These are phyloP conservation scores for Paracyprichromis sp. DNA, from an alignment of 2,113 vertebrate genomes.

Conservation along the genomic window DNA sequence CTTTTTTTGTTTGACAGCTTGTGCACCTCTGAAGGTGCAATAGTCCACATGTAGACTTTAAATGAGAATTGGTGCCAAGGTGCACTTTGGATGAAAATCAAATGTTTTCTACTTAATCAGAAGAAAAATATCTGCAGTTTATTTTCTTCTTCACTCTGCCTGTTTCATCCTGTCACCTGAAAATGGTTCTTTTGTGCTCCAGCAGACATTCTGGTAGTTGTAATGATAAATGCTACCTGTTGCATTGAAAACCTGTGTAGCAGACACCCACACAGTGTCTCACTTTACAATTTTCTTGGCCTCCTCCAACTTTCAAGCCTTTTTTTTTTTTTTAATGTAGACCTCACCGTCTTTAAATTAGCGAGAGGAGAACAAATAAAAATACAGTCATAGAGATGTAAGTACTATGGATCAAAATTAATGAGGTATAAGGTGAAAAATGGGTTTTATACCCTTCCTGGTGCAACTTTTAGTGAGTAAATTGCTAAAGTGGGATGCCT, in stretches of 20 bases:
- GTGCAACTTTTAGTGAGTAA: not conserved
- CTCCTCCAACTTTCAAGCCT: not conserved
- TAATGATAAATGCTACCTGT: not conserved
- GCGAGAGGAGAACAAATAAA: not conserved
- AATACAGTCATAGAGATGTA: not conserved
- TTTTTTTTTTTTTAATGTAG: not conserved
- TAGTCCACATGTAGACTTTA: not conserved
- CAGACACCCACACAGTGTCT: not conserved
- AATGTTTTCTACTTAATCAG: not conserved
- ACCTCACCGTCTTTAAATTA: not conserved
- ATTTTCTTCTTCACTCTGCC: not conserved
- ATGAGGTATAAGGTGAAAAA: not conserved
- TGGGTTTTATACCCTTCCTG: fast-evolving
- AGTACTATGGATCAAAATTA: not conserved
- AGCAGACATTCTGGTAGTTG: not conserved
- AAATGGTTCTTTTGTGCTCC: not conserved
- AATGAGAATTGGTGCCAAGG: not conserved
- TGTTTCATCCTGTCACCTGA: not conserved
- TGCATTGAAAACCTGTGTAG: not conserved
- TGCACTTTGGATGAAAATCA: not conserved
- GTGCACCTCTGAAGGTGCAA: not conserved
- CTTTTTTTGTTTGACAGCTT: not conserved
- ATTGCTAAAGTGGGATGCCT: not conserved
- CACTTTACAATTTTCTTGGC: not conserved
- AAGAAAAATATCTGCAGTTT: not conserved